phyloP scores from a whole-genome alignment of 2,113 vertebrate genomes.

The Gallinago jamesoni region DNA sequence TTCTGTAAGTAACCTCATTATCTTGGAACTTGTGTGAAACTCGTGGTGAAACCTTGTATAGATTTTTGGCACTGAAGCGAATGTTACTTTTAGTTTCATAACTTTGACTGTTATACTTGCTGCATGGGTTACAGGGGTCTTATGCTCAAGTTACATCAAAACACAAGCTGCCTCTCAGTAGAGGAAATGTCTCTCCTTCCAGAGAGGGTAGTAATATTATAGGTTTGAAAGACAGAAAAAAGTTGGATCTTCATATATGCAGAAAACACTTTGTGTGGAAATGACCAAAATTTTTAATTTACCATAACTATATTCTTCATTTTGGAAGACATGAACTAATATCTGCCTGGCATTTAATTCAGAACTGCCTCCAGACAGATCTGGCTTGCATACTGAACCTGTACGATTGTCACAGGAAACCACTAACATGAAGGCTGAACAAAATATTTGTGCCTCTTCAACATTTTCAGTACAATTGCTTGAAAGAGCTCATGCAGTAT shows the following conservation, averaged over 20 bases:
- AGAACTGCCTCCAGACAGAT: slow-evolving; percentile 50
- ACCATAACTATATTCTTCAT: slow-evolving; percentile 29
- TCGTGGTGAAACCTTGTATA: background rate
- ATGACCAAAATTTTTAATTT: slow-evolving; percentile 42
- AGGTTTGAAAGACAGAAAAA: slow-evolving; percentile 13
- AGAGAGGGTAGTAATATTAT: background rate
- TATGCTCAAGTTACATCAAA: background rate
- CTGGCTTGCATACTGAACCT: slow-evolving; percentile 60
- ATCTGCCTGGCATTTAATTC: slow-evolving; percentile 51
- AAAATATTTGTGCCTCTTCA: slow-evolving; percentile 53
- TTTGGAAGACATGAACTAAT: slow-evolving; percentile 58
- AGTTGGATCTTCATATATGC: background rate
- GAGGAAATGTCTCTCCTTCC: background rate
- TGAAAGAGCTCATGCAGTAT: slow-evolving; percentile 56
- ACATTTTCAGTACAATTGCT: slow-evolving; percentile 44
- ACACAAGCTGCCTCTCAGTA: background rate
- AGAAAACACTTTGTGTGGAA: background rate
- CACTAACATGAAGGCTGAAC: slow-evolving; percentile 45
- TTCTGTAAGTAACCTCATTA: background rate
- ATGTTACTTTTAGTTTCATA: background rate
- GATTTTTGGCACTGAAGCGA: background rate
- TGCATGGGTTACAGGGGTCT: background rate
- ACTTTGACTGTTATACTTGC: background rate
- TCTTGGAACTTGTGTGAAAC: background rate
- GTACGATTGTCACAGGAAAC: slow-evolving; percentile 62